Evolutionary conservation across 2,113 vertebrate species (phyloP).

Genomic region (Isichthys henryi): DNA sequence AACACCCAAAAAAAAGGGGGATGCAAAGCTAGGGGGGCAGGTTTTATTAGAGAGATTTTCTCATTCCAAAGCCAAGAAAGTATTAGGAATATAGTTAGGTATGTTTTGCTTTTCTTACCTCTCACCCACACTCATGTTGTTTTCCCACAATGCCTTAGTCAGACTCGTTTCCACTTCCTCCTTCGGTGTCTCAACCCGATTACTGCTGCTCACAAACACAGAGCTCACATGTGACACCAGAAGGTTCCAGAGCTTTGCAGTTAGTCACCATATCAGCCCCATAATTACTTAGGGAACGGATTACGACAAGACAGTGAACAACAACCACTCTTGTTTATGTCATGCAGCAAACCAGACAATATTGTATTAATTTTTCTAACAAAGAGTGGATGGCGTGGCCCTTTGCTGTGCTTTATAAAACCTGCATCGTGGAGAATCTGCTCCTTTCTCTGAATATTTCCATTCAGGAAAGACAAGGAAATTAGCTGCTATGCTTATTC

Average conservation of each 20-base stretch:
- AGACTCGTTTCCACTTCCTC: background rate
- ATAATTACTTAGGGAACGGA: background rate
- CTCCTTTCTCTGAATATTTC: background rate
- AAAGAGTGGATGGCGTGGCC: background rate
- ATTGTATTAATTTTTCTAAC: background rate
- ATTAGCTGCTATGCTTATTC: background rate
- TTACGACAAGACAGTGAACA: background rate
- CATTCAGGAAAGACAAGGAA: background rate
- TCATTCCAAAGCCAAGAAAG: background rate
- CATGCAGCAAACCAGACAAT: background rate
- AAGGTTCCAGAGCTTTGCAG: background rate
- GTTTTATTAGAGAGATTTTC: background rate
- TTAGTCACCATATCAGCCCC: background rate
- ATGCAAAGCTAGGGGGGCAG: background rate
- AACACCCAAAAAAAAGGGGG: background rate
- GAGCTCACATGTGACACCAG: background rate
- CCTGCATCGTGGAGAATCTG: background rate
- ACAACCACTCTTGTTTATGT: background rate
- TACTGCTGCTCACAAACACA: background rate
- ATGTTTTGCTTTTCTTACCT: background rate
- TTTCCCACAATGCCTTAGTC: background rate
- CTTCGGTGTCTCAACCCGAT: background rate
- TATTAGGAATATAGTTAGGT: background rate
- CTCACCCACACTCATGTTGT: background rate
- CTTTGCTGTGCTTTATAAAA: background rate